Conservation (phyloP, 2,797 vertebrate species). For the Crotalus adamanteus region DNA sequence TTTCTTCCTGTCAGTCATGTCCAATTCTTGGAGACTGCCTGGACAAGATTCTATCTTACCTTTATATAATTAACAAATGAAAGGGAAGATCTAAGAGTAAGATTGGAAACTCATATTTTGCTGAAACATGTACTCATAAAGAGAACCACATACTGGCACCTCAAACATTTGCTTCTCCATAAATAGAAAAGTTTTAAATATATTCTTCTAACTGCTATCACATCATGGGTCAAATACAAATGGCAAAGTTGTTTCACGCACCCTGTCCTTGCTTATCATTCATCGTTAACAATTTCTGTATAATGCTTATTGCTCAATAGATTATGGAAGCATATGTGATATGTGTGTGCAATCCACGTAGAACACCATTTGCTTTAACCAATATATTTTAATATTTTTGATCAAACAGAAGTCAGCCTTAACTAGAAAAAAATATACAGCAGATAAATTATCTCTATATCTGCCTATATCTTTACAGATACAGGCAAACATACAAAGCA, state of each 20-base stretch:
- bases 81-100: not conserved
- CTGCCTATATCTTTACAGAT: not conserved
- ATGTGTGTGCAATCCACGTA: not conserved
- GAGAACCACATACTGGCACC: not conserved
- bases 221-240: not conserved
- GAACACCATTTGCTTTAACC: not conserved
- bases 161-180: not conserved
- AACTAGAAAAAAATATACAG: not conserved
- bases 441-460: not conserved
- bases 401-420: not conserved
- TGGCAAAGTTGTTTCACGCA: not conserved
- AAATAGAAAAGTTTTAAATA: not conserved
- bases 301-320: not conserved
- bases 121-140: not conserved
- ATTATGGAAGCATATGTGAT: not conserved
- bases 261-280: not conserved
- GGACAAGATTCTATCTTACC: not conserved
- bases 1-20: not conserved
- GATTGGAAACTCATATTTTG: not conserved
- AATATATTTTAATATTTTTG: not conserved
- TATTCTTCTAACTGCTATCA: not conserved
- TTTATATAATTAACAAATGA: not conserved
- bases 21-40: not conserved
- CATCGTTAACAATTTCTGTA: not conserved
- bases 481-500: not conserved